Base-by-base conservation (phyloP, 2,888 invertebrate genomes). In the Campoplex capitator region DNA sequence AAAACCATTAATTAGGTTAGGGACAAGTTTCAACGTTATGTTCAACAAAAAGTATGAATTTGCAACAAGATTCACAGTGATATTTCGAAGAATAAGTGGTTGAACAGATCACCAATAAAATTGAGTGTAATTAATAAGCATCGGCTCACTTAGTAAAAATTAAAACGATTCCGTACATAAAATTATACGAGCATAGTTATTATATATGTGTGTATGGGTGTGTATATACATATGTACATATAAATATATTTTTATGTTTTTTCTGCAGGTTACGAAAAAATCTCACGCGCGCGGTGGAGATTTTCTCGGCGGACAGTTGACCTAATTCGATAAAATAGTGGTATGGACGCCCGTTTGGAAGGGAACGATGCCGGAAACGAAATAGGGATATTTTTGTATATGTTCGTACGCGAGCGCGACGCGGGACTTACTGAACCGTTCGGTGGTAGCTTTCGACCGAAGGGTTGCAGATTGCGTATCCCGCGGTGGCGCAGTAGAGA, bases 351-450 rank as follows among this genome's bases (percentile, higher is more conserved):
- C 76, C 62, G 62, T 32, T 45, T 81, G 58, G 65, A 38, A 56
- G 78, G 62, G 54, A 68, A 75, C 67, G 70, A 80, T 54, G 67
- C 45, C 58, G 58, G 38, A 54, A 83, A 84, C 70, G 68, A 74
- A 67, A 62, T 32, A 32, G 78, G 81, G 80, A 84, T 85, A 73
- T 86, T 79, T 62, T 32, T 62, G 62, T 82, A 86, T 75, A 71
- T 85, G 85, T 82, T 86, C 89, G 88, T 85, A 85, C 90, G 90
- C 90, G 88, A 88, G 88, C 88, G 88, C 89, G 86, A 86, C 90
- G 90, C 90, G 90, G 88, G 88, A 89, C 88, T 89, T 85, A 90
- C 90, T 90, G 90, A 89, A 82, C 85, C 80, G 68, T 76, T 76
- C 76, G 62, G 74, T 28, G 80, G 68, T 62, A 51, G 76, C 82